A percentile compares a stretch with the other conserved stretches of the same genome.
phyloP scores from a whole-genome alignment of 2,888 invertebrate species.

The Perithous albicinctus region DNA sequence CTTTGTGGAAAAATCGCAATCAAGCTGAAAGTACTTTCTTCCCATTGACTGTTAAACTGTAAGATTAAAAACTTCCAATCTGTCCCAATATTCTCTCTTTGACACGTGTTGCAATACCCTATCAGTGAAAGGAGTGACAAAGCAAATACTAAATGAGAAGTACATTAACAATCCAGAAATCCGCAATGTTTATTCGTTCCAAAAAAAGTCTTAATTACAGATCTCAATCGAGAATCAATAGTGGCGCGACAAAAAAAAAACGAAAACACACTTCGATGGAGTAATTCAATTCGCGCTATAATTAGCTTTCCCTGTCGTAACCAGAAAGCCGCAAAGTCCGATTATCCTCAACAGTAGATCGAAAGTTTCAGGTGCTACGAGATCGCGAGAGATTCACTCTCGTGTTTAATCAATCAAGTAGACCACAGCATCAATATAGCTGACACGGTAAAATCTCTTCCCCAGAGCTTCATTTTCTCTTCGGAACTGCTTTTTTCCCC shows the following conservation, averaged over 20 bases:
- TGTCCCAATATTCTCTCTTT: conserved; percentile 30
- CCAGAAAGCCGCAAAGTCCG: conserved; percentile 16
- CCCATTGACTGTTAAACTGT: not conserved
- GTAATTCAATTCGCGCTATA: conserved; percentile 38
- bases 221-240: conserved; percentile 9
- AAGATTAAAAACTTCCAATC: not conserved
- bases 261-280: not conserved
- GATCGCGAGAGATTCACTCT: conserved; percentile 37
- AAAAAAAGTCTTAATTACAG: conserved; percentile 1
- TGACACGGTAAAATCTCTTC: conserved; percentile 27
- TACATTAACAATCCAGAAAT: not conserved
- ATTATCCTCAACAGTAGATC: conserved; percentile 45
- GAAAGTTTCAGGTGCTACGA: conserved; percentile 23
- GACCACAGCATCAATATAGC: conserved; percentile 23
- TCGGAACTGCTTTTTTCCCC: not conserved
- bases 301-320: conserved; percentile 45
- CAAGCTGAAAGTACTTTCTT: not conserved
- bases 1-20: conserved; percentile 5
- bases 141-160: not conserved
- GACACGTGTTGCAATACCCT: not conserved
- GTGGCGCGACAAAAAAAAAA: not conserved
- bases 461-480: conserved; percentile 24
- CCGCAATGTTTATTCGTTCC: not conserved
- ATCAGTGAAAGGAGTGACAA: not conserved
- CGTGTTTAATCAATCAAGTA: conserved; percentile 54